Evolutionary conservation across 2,113 vertebrate genomes (phyloP), one percentile per base, ranked within the genome.

Genomic region (Nanorana parkeri): DNA sequence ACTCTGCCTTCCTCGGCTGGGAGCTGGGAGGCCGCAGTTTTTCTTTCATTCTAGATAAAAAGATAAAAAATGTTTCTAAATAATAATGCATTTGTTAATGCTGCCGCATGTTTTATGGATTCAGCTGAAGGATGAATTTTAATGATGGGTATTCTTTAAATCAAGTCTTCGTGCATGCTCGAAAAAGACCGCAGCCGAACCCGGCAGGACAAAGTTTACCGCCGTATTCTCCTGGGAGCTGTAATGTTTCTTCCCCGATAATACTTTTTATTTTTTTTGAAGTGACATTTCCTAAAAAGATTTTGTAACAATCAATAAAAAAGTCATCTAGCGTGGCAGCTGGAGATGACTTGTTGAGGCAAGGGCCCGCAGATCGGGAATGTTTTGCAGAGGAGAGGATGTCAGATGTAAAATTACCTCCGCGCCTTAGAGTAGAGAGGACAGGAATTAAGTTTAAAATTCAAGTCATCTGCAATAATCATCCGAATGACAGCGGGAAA

Each of bases 281-380:
- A 29, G 20, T 61, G 21, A 47, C 24, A 77, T 68, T 4, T 15
- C 54, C 64, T 58, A 1, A 58, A 82, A 84, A 79, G 13, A 66
- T 54, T 78, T 78, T 36, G 68, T 77, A 61, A 69, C 76, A 83
- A 76, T 80, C 61, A 76, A 3, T 69, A 88, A 80, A 88, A 80
- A n/a, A 79, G n/a, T 67, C 85, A n/a, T 32, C 66, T 85, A 78
- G 63, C 36, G 71, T 67, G 29, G 72, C 3, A 32, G 77, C 47
- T 78, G 69, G 74, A 82, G 83, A 65, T 65, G 83, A 80, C 67
- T 84, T 69, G 63, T 10, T 54, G 60, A 77, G 19, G 17, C 75
- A 60, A 36, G 8, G 17, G 8, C 54, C 2, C 64, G 20, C 20
- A 68, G 65, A 36, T 36, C 32, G 32, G 5, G 32, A 36, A 36